Conservation (phyloP, 2,113 vertebrate species). For the Neolamprologus devosi region DNA sequence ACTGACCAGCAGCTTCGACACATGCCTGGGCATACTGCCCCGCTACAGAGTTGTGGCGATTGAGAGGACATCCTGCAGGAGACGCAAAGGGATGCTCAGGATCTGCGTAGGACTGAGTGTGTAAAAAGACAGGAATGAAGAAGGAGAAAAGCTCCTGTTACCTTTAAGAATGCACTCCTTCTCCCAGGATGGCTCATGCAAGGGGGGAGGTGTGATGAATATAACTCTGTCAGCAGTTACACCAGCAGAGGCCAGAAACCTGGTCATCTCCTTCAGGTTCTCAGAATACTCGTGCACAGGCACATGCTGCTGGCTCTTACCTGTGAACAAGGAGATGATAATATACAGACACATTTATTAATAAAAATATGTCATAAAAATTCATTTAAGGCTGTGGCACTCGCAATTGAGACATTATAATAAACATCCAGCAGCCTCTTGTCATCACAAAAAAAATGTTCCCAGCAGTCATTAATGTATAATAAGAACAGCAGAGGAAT, state of each 20-base stretch:
- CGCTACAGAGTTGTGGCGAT: conserved; percentile 73
- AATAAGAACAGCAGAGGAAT: neutral
- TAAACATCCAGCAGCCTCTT: neutral
- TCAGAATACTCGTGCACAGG: conserved; percentile 80
- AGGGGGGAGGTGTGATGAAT: conserved; percentile 83
- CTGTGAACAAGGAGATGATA: conserved; percentile 49
- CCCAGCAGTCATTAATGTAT: neutral
- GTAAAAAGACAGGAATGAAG: neutral
- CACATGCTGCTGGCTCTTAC: conserved; percentile 86
- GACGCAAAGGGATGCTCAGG: neutral
- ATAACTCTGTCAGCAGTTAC: conserved; percentile 74
- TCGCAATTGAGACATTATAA: accelerated
- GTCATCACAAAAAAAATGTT: neutral
- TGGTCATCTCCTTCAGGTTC: conserved; percentile 78
- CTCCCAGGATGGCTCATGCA: conserved; percentile 83
- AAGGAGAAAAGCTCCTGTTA: conserved; percentile 8
- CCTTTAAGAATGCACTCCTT: conserved; percentile 82
- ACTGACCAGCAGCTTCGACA: conserved; percentile 72
- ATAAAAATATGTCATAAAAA: neutral
- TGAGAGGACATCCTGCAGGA: conserved; percentile 74
- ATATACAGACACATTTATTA: neutral
- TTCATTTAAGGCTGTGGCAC: neutral
- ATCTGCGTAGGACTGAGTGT: neutral
- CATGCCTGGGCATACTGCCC: conserved; percentile 85
- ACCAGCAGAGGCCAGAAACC: conserved; percentile 70